A percentile compares a stretch with the other conserved stretches of the same genome.
phyloP scores from a whole-genome alignment of 2,797 vertebrate species.

The Gouania willdenowi region DNA sequence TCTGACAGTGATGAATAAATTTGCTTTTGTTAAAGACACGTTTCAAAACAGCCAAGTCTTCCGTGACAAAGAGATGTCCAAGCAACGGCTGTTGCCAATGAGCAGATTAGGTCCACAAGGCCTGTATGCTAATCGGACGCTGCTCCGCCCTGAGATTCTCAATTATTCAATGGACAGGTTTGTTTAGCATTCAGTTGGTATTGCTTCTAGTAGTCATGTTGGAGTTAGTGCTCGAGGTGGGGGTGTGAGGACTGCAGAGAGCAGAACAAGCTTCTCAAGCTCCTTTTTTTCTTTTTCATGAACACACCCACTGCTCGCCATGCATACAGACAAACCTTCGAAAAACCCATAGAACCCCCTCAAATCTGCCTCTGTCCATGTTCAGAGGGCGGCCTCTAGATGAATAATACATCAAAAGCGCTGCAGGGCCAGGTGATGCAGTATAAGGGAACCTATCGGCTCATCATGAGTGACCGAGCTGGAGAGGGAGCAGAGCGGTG shows the following conservation, averaged over 20 bases:
- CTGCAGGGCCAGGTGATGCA: constrained; percentile 70
- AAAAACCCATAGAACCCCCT: constrained; percentile 28
- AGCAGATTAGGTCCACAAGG: constrained; percentile 74
- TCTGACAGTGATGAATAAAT: background rate
- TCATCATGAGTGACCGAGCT: constrained; percentile 50
- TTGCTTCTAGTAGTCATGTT: constrained; percentile 58
- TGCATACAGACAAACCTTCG: background rate
- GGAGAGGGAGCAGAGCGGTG: constrained; percentile 3
- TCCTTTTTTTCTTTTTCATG: constrained; percentile 12
- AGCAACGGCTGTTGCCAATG: constrained; percentile 50
- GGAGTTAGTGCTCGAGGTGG: constrained; percentile 27
- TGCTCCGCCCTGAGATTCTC: constrained; percentile 64
- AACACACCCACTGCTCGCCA: background rate
- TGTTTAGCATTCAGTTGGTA: constrained; percentile 78
- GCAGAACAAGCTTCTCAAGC: constrained; percentile 36
- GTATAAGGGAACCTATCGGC: constrained; percentile 62
- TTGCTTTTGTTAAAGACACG: too few species aligned
- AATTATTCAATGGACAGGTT: constrained; percentile 81
- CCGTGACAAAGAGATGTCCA: too few species aligned
- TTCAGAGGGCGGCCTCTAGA: constrained; percentile 57
- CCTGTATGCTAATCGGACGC: constrained; percentile 74
- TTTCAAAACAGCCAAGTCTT: too few species aligned
- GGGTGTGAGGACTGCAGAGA: constrained; percentile 44
- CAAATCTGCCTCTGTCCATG: constrained; percentile 55
- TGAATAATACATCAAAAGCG: constrained; percentile 76